Conservation (phyloP, 2,888 invertebrate species). For the Synergus laeviventris region DNA sequence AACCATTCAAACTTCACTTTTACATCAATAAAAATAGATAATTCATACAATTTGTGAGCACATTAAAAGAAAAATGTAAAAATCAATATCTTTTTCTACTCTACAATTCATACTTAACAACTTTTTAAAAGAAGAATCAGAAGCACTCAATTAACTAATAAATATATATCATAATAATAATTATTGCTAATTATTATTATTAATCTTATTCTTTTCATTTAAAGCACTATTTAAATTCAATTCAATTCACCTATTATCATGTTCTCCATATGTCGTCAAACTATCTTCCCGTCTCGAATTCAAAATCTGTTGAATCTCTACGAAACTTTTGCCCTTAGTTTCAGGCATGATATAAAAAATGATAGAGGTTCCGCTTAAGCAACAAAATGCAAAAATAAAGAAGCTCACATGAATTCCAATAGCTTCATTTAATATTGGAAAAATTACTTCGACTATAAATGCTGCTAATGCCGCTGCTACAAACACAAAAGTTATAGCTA, state of each 20-base stretch:
- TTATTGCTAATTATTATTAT: too few relatives aligned
- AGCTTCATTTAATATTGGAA: not conserved
- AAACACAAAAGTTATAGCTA: slow-evolving; percentile 81
- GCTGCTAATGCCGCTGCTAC: slow-evolving; percentile 69
- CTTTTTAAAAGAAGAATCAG: too few relatives aligned
- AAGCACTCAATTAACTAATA: too few relatives aligned
- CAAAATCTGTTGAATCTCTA: slow-evolving; percentile 76
- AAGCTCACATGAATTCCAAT: not conserved
- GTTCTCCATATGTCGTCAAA: not conserved
- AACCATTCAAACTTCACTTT: not conserved
- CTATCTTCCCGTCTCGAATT: slow-evolving; percentile 48
- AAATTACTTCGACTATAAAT: not conserved
- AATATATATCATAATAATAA: too few relatives aligned
- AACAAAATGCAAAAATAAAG: not conserved
- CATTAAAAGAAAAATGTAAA: not conserved
- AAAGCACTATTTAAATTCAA: too few relatives aligned
- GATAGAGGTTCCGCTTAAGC: not conserved
- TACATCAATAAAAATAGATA: not conserved
- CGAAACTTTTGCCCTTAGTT: slow-evolving; percentile 80
- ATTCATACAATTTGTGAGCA: too few relatives aligned
- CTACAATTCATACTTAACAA: too few relatives aligned
- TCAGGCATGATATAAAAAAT: slow-evolving; percentile 76
- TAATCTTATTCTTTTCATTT: too few relatives aligned
- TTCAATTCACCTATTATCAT: not conserved
- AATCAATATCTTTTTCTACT: too few relatives aligned